Evolutionary conservation across 2,888 invertebrate species (phyloP), one percentile per base, ranked within the genome.

Genomic region (Philereme transversata): DNA sequence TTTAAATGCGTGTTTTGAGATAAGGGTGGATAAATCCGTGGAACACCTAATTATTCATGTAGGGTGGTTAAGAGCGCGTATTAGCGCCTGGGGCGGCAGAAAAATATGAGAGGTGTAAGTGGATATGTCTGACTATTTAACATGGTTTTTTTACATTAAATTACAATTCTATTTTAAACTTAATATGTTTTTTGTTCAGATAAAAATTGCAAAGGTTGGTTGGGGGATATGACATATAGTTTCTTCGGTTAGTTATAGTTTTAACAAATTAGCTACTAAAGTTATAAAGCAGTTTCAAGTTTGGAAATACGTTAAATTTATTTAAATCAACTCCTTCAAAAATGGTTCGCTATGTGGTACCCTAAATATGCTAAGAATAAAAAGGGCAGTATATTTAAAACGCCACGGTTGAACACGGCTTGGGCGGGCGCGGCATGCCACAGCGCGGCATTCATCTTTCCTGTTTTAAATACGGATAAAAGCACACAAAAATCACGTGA

Each of bases 1-100:
- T 90, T 88, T 83, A 89, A 89, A 86, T 86, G 84, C 90, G 88
- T 91, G 91, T 92, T 87, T 79, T 81, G 82, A 84, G 92, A 91
- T 91, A 90, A 88, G 84, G 75, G 78, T 65, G 76, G 72, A 70
- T 86, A 86, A 90, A 89, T 86, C 83, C 81, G 73, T 80, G 81
- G 86, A 88, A 89, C 88, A 90, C 85, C 88, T 90, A 91, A 91
- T 92, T 91, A 91, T 91, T 92, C 91, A 90, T 88, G 90, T 91
- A 86, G 90, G 90, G 86, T 86, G 90, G 86, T 85, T 87, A 87
- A 86, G 82, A 84, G 82, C 76, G 81, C 82, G 87, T 87, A 88
- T 90, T 90, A 91, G 88, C 86, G 85, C 82, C 82, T 82, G 74
- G 62, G 72, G 75, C 76, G 78, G 51, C 4, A 78, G 73, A 83